phyloP scores from a whole-genome alignment of 1,140 invertebrate species.

The Apis laboriosa region DNA sequence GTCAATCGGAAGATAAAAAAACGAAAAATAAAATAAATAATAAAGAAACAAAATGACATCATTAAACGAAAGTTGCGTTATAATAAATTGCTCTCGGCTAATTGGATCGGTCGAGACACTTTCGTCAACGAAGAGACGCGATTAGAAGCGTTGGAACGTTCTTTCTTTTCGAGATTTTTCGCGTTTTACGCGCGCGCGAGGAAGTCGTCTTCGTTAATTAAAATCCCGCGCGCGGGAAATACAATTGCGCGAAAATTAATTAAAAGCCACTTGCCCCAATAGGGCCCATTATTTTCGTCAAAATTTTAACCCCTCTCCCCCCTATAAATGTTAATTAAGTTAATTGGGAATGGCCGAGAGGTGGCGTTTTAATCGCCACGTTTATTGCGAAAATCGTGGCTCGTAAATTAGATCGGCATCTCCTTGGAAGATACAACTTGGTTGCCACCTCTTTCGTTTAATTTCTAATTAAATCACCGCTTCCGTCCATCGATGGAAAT shows the following conservation, averaged over 20 bases:
- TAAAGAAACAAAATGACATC: no score
- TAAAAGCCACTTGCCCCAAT: slow-evolving; percentile 12
- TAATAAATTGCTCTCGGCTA: slow-evolving; percentile 6
- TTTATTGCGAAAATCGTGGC: neutral
- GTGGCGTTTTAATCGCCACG: neutral
- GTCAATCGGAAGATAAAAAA: no score
- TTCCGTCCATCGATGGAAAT: neutral
- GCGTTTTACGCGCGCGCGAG: neutral
- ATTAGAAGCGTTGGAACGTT: neutral
- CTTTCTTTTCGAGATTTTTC: neutral
- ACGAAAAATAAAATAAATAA: neutral
- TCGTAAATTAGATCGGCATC: slow-evolving; percentile 32
- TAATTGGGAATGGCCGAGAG: slow-evolving; percentile 10
- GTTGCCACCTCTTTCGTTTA: slow-evolving; percentile 17
- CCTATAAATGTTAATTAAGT: slow-evolving; percentile 35
- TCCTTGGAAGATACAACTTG: slow-evolving; percentile 5
- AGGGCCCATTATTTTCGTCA: slow-evolving; percentile 12
- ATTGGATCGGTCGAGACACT: neutral
- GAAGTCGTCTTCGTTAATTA: slow-evolving; percentile 16
- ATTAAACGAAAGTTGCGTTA: neutral
- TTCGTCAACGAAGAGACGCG: neutral
- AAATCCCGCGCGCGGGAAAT: slow-evolving; percentile 1
- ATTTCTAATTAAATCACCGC: slow-evolving; percentile 31
- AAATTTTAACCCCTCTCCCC: slow-evolving; percentile 7
- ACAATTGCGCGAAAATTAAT: slow-evolving; percentile 39